Evolutionary conservation across 2,888 invertebrate species (phyloP), one percentile per base, ranked within the genome.

Genomic region (Brenthis daphne): DNA sequence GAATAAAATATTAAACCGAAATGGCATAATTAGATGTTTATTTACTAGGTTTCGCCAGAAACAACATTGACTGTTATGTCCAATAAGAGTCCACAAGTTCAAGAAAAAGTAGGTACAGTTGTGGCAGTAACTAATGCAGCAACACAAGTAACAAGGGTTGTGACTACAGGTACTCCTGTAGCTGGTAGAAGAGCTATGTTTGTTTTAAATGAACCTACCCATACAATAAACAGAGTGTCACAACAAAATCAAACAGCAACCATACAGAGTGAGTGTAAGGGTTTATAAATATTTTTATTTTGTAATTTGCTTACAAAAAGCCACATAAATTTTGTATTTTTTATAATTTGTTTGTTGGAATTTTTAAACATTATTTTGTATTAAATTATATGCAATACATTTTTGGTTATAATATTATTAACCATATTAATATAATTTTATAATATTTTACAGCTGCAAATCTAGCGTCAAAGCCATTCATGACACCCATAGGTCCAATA

Each of bases 401-500:
- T 37, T 37, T 37, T 37, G 11, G 37, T 8, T 2, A 43, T 43
- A 43, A 11, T 43, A 11, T 43, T 11, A 8, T 56, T 50, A 69
- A 64, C 60, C 69, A 60, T 69, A 20, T 65, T 69, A 71, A 73
- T 53, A 47, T 24, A 65, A 56, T 16, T 13, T 5, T n/a, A 58
- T 53, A 50, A 47, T 14, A 71, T 76, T 54, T 88, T 84, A 61
- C 88, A 92, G 91, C 92, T 68, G 80, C 89, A 69, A 90, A 89
- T 75, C 76, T 93, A 66, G 80, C 89, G 69, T 82, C 90, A 67
- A 95, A 95, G 82, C 95, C 95, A 74, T 96, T 96, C 81, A 94
- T 95, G 94, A 95, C 95, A 72, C 95, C 96, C 4, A 89, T 96
- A 65, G 96, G 96, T 57, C 95, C 96, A 8, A 90, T 96, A 73